Base-by-base conservation (phyloP, 2,888 invertebrate species). In the Epicampocera succincta region DNA sequence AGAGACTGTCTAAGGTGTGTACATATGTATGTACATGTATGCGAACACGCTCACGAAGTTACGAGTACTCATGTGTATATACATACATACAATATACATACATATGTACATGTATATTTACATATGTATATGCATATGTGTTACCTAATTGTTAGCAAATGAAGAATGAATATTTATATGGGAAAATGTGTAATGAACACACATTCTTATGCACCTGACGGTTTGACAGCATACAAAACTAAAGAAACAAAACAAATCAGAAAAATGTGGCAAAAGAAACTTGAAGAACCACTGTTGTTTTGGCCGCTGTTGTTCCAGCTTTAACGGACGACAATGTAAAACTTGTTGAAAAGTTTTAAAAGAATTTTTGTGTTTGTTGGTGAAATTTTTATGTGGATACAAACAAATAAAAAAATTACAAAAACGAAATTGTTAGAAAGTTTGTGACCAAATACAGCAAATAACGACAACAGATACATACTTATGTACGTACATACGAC, bases 341-440 rank as follows among this genome's bases (percentile, higher is more conserved):
- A 77, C 69, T 63, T 63, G 69, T 77, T 77, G 15, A 63, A 77
- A 46, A 61, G 25, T 77, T 76, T 46, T 76, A 40, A 54, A 76
- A 76, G 76, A 76, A 63, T 77, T 56, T 42, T 60, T 60, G 21
- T 71, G 15, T 69, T 69, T 58, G 42, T 58, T 56, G 71, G 77
- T 58, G 77, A 77, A 77, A 77, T 58, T 74, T 73, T 63, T 54
- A 3, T 76, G 40, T 54, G 15, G 15, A 46, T 56, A 77, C 48
- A 33, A 33, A 9, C 19, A 40, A 65, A 11, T 38, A 66, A 60
- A 50, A 40, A 56, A 38, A 66, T 6, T 1, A 15, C 15, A 21
- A 19, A n/a, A 12, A 65, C 38, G 33, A 56, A 42, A 42, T 40
- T 63, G 58, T 65, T 78, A 78, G 78, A 78, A 78, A 78, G 78